Evolutionary conservation across 2,113 vertebrate genomes (phyloP).

Genomic region (Neofelis nebulosa): DNA sequence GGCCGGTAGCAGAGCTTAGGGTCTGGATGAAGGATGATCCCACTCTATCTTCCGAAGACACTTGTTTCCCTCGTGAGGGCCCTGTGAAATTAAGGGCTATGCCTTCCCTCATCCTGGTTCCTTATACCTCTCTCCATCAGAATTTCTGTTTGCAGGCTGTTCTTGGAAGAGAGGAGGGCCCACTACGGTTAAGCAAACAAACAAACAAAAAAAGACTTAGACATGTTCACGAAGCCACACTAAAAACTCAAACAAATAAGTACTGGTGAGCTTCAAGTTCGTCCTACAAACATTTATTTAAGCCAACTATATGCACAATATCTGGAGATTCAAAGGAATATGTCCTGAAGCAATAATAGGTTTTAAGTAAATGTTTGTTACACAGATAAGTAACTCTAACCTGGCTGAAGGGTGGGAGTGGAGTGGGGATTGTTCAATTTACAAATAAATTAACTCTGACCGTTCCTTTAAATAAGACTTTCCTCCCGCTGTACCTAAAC

Average conservation of each 20-base stretch:
- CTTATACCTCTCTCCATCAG: neutral
- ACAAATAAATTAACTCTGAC: conserved; percentile 10
- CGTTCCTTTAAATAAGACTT: conserved; percentile 27
- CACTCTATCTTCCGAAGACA: neutral
- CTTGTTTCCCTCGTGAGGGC: neutral
- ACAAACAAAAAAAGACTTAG: neutral
- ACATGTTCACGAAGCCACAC: neutral
- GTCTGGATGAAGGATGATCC: neutral
- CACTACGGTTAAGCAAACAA: neutral
- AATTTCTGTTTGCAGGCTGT: neutral
- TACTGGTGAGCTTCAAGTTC: neutral
- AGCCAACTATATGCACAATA: neutral
- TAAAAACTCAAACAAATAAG: neutral
- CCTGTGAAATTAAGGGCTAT: neutral
- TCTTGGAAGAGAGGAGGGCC: neutral
- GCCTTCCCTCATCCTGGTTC: neutral
- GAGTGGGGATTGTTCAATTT: neutral
- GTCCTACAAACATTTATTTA: neutral
- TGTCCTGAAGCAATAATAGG: neutral
- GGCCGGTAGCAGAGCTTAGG: neutral
- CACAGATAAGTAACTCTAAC: neutral
- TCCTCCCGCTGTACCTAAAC: neutral
- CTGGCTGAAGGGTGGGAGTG: neutral
- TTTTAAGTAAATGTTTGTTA: neutral
- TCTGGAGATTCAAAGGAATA: neutral